Conservation (phyloP, 2,888 invertebrate genomes). For the Phortica okadai region DNA sequence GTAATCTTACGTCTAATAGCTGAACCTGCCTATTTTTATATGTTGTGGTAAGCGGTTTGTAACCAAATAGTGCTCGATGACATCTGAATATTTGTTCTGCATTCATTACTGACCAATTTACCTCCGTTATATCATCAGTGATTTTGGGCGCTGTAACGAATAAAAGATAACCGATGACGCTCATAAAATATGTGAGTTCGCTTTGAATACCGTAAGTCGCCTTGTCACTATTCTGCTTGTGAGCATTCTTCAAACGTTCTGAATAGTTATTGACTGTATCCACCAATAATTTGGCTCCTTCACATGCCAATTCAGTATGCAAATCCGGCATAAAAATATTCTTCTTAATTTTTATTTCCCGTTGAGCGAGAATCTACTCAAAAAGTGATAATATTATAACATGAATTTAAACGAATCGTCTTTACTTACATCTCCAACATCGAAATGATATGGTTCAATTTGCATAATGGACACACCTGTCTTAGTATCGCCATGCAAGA, state of each 20-base stretch:
- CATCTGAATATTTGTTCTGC: constrained; percentile 83
- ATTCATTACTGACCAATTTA: constrained; percentile 83
- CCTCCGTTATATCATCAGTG: constrained; percentile 78
- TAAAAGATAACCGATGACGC: neutral
- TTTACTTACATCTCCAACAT: constrained; percentile 81
- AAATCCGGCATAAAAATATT: constrained; percentile 83
- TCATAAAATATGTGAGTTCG: constrained; percentile 10
- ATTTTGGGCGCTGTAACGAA: constrained; percentile 85
- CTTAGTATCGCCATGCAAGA: constrained; percentile 87
- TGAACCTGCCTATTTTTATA: constrained; percentile 81
- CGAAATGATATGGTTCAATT: constrained; percentile 88
- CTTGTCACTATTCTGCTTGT: constrained; percentile 80
- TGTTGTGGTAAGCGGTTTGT: constrained; percentile 80
- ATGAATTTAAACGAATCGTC: neutral
- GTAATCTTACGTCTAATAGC: constrained; percentile 78
- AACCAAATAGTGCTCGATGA: constrained; percentile 82
- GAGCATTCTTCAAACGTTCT: constrained; percentile 78
- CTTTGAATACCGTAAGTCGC: constrained; percentile 84
- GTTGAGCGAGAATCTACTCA: constrained; percentile 77
- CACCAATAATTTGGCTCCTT: constrained; percentile 83
- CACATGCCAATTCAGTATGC: constrained; percentile 80
- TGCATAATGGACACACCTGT: constrained; percentile 94
- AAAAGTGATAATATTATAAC: neutral
- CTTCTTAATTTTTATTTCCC: constrained; percentile 78
- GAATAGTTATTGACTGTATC: constrained; percentile 81